Conservation (phyloP, 2,113 vertebrate genomes). For the Macquaria australasica region DNA sequence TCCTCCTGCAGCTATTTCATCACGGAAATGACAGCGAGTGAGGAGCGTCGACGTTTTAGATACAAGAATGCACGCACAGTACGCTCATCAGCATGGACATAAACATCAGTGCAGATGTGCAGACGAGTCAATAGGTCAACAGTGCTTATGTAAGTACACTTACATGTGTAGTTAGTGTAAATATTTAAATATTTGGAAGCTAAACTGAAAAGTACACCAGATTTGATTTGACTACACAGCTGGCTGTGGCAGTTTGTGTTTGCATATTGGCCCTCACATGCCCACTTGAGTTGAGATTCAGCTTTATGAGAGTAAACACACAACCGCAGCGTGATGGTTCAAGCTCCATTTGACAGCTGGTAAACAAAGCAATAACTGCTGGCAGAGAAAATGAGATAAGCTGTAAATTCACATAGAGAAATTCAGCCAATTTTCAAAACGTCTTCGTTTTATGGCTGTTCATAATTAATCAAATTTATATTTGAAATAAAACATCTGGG, state of each 20-base stretch:
- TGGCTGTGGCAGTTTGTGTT: constrained; percentile 32
- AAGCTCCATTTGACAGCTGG: constrained; percentile 51
- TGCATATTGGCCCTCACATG: constrained; percentile 5
- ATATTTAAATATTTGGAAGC: constrained; percentile 41
- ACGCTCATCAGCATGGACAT: constrained; percentile 7
- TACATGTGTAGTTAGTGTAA: constrained; percentile 13
- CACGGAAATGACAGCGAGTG: constrained; percentile 46
- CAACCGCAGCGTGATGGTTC: constrained; percentile 9
- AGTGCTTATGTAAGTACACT: constrained; percentile 22
- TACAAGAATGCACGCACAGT: constrained; percentile 32
- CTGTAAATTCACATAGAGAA: constrained; percentile 1
- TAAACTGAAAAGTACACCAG: constrained; percentile 30
- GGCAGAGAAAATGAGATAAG: constrained; percentile 25
- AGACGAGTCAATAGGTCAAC: constrained; percentile 17
- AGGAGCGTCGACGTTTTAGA: constrained; percentile 1
- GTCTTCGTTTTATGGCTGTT: constrained; percentile 6
- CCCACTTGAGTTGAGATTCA: constrained; percentile 9
- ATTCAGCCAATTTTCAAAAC: not conserved
- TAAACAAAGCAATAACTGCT: constrained; percentile 55
- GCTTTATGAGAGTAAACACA: constrained; percentile 29
- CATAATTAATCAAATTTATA: constrained; percentile 21
- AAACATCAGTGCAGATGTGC: constrained; percentile 30
- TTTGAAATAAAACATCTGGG: constrained; percentile 32
- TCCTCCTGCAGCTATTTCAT: constrained; percentile 29
- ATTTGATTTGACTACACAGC: constrained; percentile 1